phyloP scores from a whole-genome alignment of 1,140 invertebrate genomes.

The Spodoptera litura region DNA sequence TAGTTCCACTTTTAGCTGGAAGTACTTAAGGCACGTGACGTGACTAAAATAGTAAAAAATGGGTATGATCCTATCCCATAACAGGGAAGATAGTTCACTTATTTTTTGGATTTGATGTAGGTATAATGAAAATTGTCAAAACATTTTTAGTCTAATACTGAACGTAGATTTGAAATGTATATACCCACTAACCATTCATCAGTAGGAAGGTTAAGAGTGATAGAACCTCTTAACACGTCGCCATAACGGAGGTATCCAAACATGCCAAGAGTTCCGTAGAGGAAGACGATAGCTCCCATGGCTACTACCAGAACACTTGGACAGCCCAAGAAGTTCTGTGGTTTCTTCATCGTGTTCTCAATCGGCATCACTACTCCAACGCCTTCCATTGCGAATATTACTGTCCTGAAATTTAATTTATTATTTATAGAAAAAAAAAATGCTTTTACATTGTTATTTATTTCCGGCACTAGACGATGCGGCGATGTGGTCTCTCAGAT shows the following conservation, averaged over 20 bases:
- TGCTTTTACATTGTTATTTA: too few relatives aligned
- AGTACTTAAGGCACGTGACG: too few relatives aligned
- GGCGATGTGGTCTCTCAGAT: too few relatives aligned
- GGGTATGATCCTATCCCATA: too few relatives aligned
- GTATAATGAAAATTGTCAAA: too few relatives aligned
- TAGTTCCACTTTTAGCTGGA: too few relatives aligned
- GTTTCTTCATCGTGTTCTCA: conserved; percentile 94
- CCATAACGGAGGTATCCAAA: conserved; percentile 94
- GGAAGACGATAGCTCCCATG: conserved; percentile 91
- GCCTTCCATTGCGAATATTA: conserved; percentile 93
- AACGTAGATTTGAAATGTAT: neutral
- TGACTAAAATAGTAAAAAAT: too few relatives aligned
- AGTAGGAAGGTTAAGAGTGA: conserved; percentile 91
- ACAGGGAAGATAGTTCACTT: too few relatives aligned
- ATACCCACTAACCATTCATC: conserved; percentile 86
- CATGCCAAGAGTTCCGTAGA: conserved; percentile 93
- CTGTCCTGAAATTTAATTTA: conserved; percentile 86
- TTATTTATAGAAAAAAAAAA: too few relatives aligned
- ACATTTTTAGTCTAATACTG: too few relatives aligned
- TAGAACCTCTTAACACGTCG: conserved; percentile 88
- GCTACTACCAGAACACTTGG: conserved; percentile 93
- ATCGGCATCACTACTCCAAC: conserved; percentile 95
- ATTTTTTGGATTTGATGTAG: too few relatives aligned
- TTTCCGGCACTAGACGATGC: too few relatives aligned
- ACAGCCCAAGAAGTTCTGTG: conserved; percentile 92